Base-by-base conservation (phyloP, 2,888 invertebrate genomes). In the Eilema sororculum region DNA sequence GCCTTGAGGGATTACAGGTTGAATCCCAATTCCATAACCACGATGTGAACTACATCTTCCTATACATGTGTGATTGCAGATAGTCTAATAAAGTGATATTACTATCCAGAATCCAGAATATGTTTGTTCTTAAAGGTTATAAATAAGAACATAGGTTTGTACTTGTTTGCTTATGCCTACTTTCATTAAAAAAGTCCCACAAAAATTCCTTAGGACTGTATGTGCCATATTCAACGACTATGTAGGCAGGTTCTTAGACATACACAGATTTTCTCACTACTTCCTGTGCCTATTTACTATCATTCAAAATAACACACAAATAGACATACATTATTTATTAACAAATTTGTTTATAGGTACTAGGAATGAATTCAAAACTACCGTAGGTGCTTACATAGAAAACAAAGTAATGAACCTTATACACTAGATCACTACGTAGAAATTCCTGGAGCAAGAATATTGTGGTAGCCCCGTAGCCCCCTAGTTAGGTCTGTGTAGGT, bases 381-480 rank as follows among this genome's bases (percentile, higher is more conserved):
- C 81, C 81, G 81, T 79, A 60, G 72, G 64, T 67, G 72, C 73
- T 72, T 60, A 65, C 25, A 67, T 20, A 70, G 58, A 0, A 33
- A 22, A 72, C 41, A 33, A 60, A 25, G 62, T 75, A 77, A 74
- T 79, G 69, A 67, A 78, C 81, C 80, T 82, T 84, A 81, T 77
- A 60, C 10, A 60, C 24, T 30, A 78, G 71, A n/a, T 59, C 65
- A 74, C 81, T 81, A 81, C 74, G 86, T 77, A 78, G 76, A 68
- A 81, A 86, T 81, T 89, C 80, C 86, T 78, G 76, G 77, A 84
- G 80, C 82, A 83, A 84, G 87, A 88, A 86, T 83, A 72, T 72
- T 73, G 73, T 76, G 77, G 72, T 77, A 78, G 78, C 77, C 78
- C 46, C 80, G 72, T 77, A 78, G 78, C 77, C 78, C 46, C 80